Percentiles rank a stretch among this genome's conserved stretches.
Evolutionary conservation across 1,140 invertebrate species (phyloP).

Genomic region (Akabosia matsudoensis): DNA sequence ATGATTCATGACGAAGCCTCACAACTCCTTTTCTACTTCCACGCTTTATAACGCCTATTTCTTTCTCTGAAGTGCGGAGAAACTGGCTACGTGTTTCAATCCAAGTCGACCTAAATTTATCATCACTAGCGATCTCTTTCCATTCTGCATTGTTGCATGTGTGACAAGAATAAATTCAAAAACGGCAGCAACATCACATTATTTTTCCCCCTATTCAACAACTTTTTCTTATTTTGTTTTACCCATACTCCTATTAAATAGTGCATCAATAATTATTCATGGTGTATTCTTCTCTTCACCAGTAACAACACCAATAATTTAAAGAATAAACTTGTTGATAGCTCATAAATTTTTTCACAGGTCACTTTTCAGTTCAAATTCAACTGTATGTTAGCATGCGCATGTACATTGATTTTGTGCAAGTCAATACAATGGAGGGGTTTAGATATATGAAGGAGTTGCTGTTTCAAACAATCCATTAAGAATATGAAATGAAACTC

Average conservation of each 20-base stretch:
- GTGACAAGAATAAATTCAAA: conserved; percentile 20
- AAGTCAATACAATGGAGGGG: not conserved
- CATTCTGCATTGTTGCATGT: not conserved
- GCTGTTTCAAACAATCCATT: not conserved
- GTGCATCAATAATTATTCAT: not conserved
- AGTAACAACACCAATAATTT: not conserved
- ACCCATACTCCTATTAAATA: no score
- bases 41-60: conserved; percentile 8
- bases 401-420: not conserved
- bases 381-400: not conserved
- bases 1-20: not conserved
- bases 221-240: no score
- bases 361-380: not conserved
- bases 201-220: no score
- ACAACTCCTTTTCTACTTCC: not conserved
- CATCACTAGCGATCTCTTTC: not conserved
- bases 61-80: not conserved
- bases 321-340: conserved; percentile 20
- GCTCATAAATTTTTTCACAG: conserved; percentile 10
- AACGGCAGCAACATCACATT: no score
- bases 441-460: not conserved
- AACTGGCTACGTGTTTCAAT: not conserved
- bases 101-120: conserved; percentile 16
- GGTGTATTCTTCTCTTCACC: not conserved
- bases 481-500: no score